phyloP scores from a whole-genome alignment of 2,888 invertebrate species.

The Steinernema carpocapsae region DNA sequence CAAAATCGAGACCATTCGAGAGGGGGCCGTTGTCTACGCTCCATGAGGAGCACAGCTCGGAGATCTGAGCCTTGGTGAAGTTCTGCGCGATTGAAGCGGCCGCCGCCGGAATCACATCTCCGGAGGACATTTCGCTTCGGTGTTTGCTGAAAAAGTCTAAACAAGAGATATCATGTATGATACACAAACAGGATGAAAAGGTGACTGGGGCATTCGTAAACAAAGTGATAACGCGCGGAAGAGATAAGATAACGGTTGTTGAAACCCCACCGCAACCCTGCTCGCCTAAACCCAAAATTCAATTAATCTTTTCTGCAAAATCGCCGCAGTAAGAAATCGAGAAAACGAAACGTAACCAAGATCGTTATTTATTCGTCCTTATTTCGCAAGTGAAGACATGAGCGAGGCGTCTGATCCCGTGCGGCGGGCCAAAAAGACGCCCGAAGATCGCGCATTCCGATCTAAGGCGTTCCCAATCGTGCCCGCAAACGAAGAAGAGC shows the following conservation, averaged over 20 bases:
- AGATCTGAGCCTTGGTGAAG: not conserved
- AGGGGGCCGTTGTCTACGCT: not conserved
- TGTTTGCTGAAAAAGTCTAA: not conserved
- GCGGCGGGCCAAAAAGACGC: constrained; percentile 19
- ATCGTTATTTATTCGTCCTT: no score
- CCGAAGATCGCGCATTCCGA: constrained; percentile 29
- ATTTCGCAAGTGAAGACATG: not conserved
- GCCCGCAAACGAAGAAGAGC: not conserved
- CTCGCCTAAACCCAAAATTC: no score
- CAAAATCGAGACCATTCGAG: not conserved
- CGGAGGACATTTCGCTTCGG: constrained; percentile 13
- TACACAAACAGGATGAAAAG: not conserved
- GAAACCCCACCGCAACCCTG: no score
- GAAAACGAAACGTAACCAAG: no score
- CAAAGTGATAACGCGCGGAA: no score
- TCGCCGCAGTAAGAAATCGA: no score
- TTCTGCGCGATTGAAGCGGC: not conserved
- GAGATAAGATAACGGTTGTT: constrained; percentile 3
- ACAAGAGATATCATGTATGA: not conserved
- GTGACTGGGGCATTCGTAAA: not conserved
- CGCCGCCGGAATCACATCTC: constrained; percentile 7
- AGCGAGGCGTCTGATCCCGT: not conserved
- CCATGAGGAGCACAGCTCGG: constrained; percentile 17
- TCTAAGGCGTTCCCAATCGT: not conserved
- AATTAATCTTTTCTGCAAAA: no score